phyloP scores from a whole-genome alignment of 2,797 vertebrate genomes.

The Poeciliopsis turneri region DNA sequence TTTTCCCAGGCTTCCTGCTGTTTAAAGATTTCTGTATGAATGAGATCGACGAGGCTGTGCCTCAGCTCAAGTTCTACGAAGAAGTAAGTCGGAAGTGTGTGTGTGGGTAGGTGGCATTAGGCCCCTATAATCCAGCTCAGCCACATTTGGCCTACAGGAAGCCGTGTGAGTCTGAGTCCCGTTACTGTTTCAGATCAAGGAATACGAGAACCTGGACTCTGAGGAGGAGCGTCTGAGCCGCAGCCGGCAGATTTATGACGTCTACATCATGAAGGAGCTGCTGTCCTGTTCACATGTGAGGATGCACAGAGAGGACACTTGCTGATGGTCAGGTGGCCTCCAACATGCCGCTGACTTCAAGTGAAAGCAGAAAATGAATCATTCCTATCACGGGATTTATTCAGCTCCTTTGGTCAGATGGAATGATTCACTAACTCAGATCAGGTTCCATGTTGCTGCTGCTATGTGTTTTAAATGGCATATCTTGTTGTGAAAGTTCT shows the following conservation, averaged over 20 bases:
- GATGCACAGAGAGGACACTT: constrained; percentile 12
- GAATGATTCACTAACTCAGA: neutral
- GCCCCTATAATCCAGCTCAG: constrained; percentile 52
- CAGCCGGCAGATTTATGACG: constrained; percentile 94
- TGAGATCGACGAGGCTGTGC: constrained; percentile 94
- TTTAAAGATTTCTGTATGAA: constrained; percentile 97
- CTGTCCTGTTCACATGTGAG: constrained; percentile 95
- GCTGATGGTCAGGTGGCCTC: neutral
- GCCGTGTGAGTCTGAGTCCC: neutral
- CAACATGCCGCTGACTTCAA: neutral
- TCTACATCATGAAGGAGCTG: constrained; percentile 97
- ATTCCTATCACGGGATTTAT: neutral
- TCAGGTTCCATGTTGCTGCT: neutral
- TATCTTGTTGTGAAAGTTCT: neutral
- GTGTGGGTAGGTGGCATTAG: constrained; percentile 25
- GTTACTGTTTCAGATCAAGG: constrained; percentile 88
- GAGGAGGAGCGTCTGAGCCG: constrained; percentile 90
- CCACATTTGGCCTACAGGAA: constrained; percentile 32
- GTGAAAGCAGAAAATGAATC: neutral
- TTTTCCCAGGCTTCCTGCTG: constrained; percentile 88
- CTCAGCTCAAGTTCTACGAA: constrained; percentile 97
- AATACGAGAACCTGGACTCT: constrained; percentile 94
- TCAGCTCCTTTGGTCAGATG: neutral
- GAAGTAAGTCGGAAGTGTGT: constrained; percentile 80
- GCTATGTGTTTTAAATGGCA: neutral